A percentile compares a stretch with the other conserved stretches of the same genome.
Conservation (phyloP, 2,113 vertebrate genomes). For the Natator depressus region DNA sequence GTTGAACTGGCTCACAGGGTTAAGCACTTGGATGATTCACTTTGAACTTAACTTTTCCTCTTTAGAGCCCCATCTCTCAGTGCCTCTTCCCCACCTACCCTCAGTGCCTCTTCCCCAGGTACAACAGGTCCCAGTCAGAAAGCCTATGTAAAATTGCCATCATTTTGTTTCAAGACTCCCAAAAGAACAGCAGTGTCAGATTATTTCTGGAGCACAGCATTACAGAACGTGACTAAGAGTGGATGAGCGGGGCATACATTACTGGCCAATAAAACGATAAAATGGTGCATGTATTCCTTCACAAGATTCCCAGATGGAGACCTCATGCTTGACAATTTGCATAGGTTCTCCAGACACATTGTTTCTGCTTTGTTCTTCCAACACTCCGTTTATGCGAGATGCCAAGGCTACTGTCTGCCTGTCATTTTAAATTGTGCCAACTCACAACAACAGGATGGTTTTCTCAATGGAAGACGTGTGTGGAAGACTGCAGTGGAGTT, state of each 20-base stretch:
- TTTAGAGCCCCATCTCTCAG: neutral
- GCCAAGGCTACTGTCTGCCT: neutral
- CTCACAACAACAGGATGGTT: no score
- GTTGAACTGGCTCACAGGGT: neutral
- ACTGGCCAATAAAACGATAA: neutral
- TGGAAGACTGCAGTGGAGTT: no score
- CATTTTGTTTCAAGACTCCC: neutral
- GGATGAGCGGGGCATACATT: neutral
- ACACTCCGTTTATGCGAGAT: neutral
- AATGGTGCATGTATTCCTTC: neutral
- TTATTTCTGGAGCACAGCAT: neutral
- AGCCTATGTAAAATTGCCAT: neutral
- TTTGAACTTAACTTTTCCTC: neutral
- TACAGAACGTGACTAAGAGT: neutral
- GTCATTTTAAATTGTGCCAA: neutral
- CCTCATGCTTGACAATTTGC: neutral
- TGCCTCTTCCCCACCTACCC: neutral
- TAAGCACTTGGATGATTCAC: neutral
- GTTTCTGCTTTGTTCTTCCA: neutral
- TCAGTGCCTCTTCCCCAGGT: neutral
- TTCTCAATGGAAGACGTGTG: no score
- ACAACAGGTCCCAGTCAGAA: neutral
- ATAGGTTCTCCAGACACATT: neutral
- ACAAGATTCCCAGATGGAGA: neutral
- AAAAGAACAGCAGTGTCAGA: neutral